Percentiles rank a stretch among this genome's conserved stretches.
Conservation (phyloP, 1,140 invertebrate species). For the Magallana angulata region DNA sequence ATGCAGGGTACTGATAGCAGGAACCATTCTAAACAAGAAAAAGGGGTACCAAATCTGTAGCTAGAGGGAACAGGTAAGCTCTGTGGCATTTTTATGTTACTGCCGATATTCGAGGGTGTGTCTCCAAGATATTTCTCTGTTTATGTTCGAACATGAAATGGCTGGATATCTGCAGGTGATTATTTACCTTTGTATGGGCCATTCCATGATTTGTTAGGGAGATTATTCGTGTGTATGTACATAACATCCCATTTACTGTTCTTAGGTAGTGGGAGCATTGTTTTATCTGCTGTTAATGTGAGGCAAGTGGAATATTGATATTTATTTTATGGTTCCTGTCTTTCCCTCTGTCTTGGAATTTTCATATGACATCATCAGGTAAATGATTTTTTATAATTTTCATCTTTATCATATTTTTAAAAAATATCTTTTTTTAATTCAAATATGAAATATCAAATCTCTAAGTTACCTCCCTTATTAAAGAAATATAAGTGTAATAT, state of each 20-base stretch:
- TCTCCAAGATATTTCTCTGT: slow-evolving; percentile 28
- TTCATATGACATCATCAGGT: slow-evolving; percentile 21
- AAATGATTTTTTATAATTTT: not conserved
- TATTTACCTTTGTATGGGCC: slow-evolving; percentile 30
- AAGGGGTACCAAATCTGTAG: not conserved
- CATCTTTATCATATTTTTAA: no score
- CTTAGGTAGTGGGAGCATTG: slow-evolving; percentile 18
- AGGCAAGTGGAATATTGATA: slow-evolving; percentile 8
- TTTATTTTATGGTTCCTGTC: not conserved
- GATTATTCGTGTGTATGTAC: slow-evolving; percentile 28
- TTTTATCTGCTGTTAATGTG: slow-evolving; percentile 22
- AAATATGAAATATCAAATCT: no score
- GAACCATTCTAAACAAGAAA: not conserved
- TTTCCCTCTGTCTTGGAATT: not conserved
- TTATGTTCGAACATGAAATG: slow-evolving; percentile 34
- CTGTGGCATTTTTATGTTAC: slow-evolving; percentile 28
- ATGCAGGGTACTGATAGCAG: slow-evolving; percentile 7
- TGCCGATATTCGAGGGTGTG: slow-evolving; percentile 10
- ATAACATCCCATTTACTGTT: slow-evolving; percentile 38
- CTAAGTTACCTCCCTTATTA: no score
- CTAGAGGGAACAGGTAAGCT: not conserved
- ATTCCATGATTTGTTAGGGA: slow-evolving; percentile 24
- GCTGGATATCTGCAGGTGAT: slow-evolving; percentile 32
- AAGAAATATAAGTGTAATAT: no score
- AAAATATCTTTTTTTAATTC: no score